Base-by-base conservation (phyloP, 2,113 vertebrate genomes). In the Petrocephalus microphthalmus region DNA sequence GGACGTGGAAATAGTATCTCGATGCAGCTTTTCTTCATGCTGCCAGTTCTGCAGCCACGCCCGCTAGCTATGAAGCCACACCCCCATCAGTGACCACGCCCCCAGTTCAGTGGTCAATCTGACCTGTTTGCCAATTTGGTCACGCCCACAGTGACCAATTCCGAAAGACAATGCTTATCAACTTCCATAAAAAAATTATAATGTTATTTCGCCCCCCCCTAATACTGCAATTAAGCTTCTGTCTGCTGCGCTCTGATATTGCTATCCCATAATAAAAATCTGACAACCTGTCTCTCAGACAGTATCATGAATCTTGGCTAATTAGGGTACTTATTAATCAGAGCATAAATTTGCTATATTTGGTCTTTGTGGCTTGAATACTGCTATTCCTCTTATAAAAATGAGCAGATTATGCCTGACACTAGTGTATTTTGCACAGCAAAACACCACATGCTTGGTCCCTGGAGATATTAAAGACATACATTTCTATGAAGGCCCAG, bases 231-330 rank as follows among this genome's bases (percentile, higher is more conserved):
- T 86, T 85, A 85, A 85, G 84, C 25, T 53, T 53, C 84, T 85
- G 17, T 29, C 29, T 85, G 10, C n/a, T 47, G 25, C 1, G 64
- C 29, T 56, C 67, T 82, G 47, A 81, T 71, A 82, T 71, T 20
- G 49, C 83, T 53, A 51, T 71, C 45, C 13, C 78, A 64, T 88
- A 56, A 83, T 84, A 22, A 56, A 57, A 33, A 78, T 52, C 29
- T 83, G 54, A 88, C 81, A 84, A 45, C 88, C 37, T 84, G 53
- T 88, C 81, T 17, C 42, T 82, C 87, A 84, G n/a, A 64, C 88
- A 51, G 53, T 53, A 60, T 53, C 25, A 37, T 29, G 49, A 54
- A 54, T 83, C 33, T 25, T 74, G 82, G 82, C 47, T 71, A 85
- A 85, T 84, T 51, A 67, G 15, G 47, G 88, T 56, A 51, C 47